phyloP scores from a whole-genome alignment of 2,888 invertebrate species.

The Thysanoteuthis rhombus region DNA sequence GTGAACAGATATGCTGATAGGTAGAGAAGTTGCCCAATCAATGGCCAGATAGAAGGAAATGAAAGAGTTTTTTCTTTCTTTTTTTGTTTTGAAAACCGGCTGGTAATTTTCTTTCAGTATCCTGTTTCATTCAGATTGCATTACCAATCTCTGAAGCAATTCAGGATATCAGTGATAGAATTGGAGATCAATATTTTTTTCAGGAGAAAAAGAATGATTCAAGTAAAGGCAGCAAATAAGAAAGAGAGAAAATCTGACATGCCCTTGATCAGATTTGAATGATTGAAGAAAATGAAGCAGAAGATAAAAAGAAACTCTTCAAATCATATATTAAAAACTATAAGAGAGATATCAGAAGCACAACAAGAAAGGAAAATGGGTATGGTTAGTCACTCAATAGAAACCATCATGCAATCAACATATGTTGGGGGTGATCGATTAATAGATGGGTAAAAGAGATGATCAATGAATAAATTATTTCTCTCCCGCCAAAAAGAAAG shows the following conservation, averaged over 20 bases:
- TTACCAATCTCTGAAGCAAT: background rate
- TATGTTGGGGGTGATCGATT: no score
- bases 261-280: background rate
- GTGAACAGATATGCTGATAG: background rate
- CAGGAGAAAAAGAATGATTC: background rate
- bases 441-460: no score
- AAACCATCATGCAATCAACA: no score
- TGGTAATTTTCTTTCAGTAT: background rate
- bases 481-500: no score
- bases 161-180: background rate
- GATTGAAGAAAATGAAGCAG: background rate
- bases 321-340: background rate
- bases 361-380: no score
- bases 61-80: background rate
- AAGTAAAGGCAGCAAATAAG: background rate
- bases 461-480: no score
- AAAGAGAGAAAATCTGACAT: background rate
- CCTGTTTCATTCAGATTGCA: background rate
- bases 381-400: no score
- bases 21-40: background rate
- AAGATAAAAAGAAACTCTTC: background rate
- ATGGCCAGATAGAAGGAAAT: background rate
- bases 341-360: background rate
- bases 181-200: background rate
- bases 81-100: background rate